A percentile compares a stretch with the other conserved stretches of the same genome.
These are phyloP conservation scores for Callinectes sapidus DNA, from an alignment of 2,888 invertebrate species.

Conservation along the genomic window DNA sequence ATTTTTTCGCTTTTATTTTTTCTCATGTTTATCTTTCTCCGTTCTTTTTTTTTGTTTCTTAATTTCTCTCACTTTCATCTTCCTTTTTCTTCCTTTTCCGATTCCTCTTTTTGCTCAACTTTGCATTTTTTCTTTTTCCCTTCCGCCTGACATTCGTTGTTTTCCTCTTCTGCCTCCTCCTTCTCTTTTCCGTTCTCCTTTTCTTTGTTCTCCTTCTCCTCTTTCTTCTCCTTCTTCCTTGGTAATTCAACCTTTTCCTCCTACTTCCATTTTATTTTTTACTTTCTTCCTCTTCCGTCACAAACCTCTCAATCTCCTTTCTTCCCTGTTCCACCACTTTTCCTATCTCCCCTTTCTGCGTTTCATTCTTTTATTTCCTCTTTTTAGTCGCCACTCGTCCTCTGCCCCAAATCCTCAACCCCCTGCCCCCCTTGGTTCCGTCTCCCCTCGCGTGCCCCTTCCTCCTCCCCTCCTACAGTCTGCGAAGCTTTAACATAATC, in stretches of 20 bases:
- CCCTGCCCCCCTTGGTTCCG: background rate
- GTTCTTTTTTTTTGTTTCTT: background rate
- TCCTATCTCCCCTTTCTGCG: background rate
- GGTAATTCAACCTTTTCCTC: background rate
- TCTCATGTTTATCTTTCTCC: too few species aligned
- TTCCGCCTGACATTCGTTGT: background rate
- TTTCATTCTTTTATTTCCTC: background rate
- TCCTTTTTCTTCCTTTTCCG: background rate
- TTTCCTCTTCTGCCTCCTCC: background rate
- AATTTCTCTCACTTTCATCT: background rate
- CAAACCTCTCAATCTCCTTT: background rate
- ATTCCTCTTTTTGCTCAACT: background rate
- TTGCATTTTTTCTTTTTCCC: background rate
- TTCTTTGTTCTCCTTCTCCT: conserved; percentile 1
- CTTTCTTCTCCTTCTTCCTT: background rate
- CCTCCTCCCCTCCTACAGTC: background rate
- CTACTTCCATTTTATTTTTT: background rate
- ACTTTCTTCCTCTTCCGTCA: background rate
- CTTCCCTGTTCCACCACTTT: background rate
- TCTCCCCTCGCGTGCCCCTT: background rate
- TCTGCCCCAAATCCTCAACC: background rate
- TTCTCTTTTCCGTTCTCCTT: too few species aligned
- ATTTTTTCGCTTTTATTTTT: too few species aligned
- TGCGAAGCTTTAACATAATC: conserved; percentile 11
- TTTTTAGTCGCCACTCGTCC: background rate